phyloP scores from a whole-genome alignment of 2,888 invertebrate genomes.

The Carterocephalus palaemon region DNA sequence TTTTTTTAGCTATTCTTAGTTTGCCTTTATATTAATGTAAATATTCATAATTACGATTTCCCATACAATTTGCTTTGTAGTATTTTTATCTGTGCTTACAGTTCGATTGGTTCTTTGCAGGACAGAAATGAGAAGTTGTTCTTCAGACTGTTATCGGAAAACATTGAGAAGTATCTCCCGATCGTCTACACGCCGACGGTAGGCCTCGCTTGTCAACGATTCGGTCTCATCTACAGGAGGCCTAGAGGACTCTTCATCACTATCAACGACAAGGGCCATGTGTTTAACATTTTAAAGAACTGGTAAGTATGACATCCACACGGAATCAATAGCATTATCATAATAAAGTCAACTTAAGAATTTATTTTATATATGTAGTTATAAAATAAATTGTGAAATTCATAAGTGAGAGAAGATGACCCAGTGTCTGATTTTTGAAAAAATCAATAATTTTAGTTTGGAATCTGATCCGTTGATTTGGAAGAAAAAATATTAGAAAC shows the following conservation, averaged over 20 bases:
- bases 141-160: constrained; percentile 93
- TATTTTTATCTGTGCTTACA: constrained; percentile 44
- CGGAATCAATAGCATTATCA: no score
- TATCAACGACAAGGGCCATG: constrained; percentile 95
- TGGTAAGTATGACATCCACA: constrained; percentile 87
- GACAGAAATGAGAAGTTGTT: constrained; percentile 98
- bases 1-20: no score
- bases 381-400: no score
- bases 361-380: no score
- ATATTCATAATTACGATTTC: no score
- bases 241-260: constrained; percentile 98
- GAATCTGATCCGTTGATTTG: no score
- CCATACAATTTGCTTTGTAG: background rate
- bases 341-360: no score
- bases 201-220: constrained; percentile 97
- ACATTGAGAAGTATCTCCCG: constrained; percentile 96
- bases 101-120: constrained; percentile 67
- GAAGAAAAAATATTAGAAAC: no score
- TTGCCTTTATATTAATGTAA: background rate
- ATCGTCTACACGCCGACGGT: constrained; percentile 99
- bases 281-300: constrained; percentile 93
- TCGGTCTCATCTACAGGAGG: constrained; percentile 95
- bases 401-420: no score
- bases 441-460: no score
- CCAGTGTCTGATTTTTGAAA: no score